Conservation (phyloP, 2,888 invertebrate genomes). For the Diloba caeruleocephala region DNA sequence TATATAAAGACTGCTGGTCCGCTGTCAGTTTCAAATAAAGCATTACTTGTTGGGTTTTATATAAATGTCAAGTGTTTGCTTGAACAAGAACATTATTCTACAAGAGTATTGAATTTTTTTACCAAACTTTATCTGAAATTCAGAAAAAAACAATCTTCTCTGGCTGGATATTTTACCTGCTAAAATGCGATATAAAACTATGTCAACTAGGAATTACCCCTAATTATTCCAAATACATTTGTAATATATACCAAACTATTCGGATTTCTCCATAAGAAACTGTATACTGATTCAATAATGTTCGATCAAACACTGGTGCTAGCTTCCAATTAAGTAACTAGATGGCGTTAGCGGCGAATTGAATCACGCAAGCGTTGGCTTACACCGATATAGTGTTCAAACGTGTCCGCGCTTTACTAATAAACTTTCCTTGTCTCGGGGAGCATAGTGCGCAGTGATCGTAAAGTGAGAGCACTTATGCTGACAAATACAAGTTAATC, state of each 20-base stretch:
- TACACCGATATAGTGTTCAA: constrained; percentile 3
- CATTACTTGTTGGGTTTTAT: constrained; percentile 5
- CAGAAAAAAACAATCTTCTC: too few species aligned
- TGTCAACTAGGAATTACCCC: too few species aligned
- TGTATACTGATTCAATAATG: too few species aligned
- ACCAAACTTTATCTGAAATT: too few species aligned
- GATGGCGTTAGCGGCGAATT: constrained; percentile 72
- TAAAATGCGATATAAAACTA: too few species aligned
- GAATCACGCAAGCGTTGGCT: constrained; percentile 66
- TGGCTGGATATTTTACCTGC: too few species aligned
- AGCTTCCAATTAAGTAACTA: constrained; percentile 48
- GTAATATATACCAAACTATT: too few species aligned
- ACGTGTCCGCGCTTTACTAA: not conserved
- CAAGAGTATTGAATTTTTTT: too few species aligned
- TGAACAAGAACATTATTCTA: too few species aligned
- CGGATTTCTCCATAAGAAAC: too few species aligned
- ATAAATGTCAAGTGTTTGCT: constrained; percentile 11
- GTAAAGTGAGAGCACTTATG: constrained; percentile 95
- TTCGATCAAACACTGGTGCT: not conserved
- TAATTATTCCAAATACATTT: too few species aligned
- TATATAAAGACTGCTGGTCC: constrained; percentile 57
- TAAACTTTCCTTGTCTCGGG: constrained; percentile 94
- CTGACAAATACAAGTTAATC: constrained; percentile 91
- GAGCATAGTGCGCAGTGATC: constrained; percentile 96
- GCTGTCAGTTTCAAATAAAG: constrained; percentile 46